These are phyloP conservation scores for Atta texana DNA, from an alignment of 1,140 invertebrate genomes.

Conservation along the genomic window DNA sequence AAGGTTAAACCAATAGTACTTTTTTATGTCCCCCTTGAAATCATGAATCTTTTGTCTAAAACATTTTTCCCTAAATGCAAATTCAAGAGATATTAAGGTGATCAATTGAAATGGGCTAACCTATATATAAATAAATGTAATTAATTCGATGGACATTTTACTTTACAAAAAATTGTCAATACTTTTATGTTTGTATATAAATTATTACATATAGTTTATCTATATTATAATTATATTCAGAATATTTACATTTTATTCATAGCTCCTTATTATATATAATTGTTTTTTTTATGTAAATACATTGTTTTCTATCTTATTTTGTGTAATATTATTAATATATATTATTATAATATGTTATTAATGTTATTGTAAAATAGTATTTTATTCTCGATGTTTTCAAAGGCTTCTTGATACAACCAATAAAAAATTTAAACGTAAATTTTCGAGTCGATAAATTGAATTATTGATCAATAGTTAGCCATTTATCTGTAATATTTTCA, in stretches of 20 bases:
- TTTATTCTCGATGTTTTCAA: constrained; percentile 27
- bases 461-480: constrained; percentile 92
- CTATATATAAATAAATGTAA: background rate
- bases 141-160: background rate
- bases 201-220: background rate
- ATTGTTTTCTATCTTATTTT: constrained; percentile 13
- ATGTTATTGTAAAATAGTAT: constrained; percentile 5
- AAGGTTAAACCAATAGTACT: no score
- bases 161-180: background rate
- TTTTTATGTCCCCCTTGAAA: no score
- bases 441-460: background rate
- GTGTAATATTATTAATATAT: constrained; percentile 30
- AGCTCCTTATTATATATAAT: background rate
- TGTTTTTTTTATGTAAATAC: constrained; percentile 1
- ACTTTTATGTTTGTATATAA: constrained; percentile 7
- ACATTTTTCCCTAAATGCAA: no score
- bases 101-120: no score
- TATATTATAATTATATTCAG: constrained; percentile 9
- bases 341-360: background rate
- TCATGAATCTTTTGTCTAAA: no score
- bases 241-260: constrained; percentile 12
- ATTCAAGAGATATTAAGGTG: no score
- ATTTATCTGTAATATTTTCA: constrained; percentile 96
- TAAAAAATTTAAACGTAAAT: constrained; percentile 18
- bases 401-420: constrained; percentile 4